Evolutionary conservation across 2,888 invertebrate species (phyloP).

Genomic region (Eupithecia subumbrata): DNA sequence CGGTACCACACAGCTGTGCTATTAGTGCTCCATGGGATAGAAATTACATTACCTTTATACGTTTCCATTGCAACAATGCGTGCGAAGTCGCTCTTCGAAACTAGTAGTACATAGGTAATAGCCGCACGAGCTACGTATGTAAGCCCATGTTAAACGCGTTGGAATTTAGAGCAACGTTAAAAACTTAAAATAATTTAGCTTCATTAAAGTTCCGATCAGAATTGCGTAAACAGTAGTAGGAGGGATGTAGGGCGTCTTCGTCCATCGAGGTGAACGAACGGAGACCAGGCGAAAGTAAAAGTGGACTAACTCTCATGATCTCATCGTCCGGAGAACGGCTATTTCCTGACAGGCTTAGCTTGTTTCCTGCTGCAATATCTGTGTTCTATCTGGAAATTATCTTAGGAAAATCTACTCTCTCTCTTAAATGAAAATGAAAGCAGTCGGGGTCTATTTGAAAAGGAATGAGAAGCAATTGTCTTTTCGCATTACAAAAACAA

Average conservation of each 20-base stretch:
- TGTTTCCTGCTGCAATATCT: constrained; percentile 34
- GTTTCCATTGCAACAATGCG: no score
- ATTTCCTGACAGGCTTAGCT: constrained; percentile 59
- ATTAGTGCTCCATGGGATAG: not conserved
- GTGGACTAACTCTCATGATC: constrained; percentile 60
- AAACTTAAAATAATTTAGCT: constrained; percentile 7
- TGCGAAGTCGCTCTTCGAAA: no score
- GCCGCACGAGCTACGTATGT: not conserved
- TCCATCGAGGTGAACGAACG: constrained; percentile 72
- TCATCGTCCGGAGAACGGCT: constrained; percentile 59
- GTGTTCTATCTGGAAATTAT: not conserved
- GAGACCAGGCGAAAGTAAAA: constrained; percentile 73
- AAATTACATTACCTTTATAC: no score
- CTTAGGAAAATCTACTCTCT: not conserved
- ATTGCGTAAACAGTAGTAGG: constrained; percentile 49
- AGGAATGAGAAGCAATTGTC: not conserved
- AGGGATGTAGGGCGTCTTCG: constrained; percentile 61
- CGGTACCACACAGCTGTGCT: no score
- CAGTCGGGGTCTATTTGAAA: not conserved
- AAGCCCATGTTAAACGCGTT: not conserved
- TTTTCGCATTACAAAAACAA: not conserved
- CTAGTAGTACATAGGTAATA: not conserved
- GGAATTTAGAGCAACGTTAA: constrained; percentile 11
- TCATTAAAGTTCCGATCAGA: constrained; percentile 11
- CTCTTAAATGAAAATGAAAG: constrained; percentile 2